Evolutionary conservation across 2,113 vertebrate species (phyloP), one percentile per base, ranked within the genome.

Genomic region (Dasyornis broadbenti): DNA sequence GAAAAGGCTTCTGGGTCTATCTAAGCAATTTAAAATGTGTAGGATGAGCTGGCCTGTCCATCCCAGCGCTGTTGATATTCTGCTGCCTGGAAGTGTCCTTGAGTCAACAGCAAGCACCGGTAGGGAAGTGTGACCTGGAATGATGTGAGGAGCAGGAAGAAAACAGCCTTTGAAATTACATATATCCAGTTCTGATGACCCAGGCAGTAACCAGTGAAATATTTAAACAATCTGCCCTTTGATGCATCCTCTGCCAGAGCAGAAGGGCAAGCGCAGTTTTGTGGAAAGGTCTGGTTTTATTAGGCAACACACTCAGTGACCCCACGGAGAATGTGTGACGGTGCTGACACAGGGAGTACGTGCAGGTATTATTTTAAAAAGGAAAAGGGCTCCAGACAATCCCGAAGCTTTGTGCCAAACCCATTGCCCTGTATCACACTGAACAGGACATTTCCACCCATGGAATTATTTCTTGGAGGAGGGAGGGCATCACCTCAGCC

Each of bases 1-100:
- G 19, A 71, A 86, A 78, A 26, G 28, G 42, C 84, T 88, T 93
- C 79, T 70, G 82, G 57, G 63, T 26, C 50, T 87, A 95, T 91
- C 82, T 8, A 54, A 91, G 89, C 70, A 52, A 80, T 94, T 94
- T 94, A 91, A 96, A 96, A 96, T 91, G 89, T 85, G 53, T 33
- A 63, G 94, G 92, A 84, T 76, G 84, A 92, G 54, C 84, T 88
- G 57, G 63, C 20, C 82, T 70, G 87, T 78, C 78, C 57, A 35
- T 65, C 61, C 23, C 44, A 24, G 24, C 49, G 33, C 27, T 49
- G 45, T 59, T 76, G 50, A 71, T 89, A 73, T 60, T 84, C 69
- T 73, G 37, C 66, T 68, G 77, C 59, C 30, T 35, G 44, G 88
- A 76, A 66, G 13, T 52, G 92, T 93, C 95, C 91, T 97, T 40